These are phyloP conservation scores for Nannobrachium achirus DNA, from an alignment of 2,113 vertebrate genomes.

Conservation along the genomic window DNA sequence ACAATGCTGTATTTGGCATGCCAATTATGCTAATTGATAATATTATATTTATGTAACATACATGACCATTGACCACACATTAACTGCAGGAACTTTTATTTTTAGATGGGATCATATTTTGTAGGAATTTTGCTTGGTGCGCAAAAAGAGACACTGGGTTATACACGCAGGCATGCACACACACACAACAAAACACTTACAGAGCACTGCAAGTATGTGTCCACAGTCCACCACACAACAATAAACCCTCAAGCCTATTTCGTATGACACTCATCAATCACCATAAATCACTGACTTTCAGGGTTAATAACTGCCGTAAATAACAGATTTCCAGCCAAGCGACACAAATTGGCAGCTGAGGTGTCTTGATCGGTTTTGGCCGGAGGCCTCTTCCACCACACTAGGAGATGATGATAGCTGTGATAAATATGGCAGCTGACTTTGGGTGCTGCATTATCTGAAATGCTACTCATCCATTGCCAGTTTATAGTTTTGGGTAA, in stretches of 20 bases:
- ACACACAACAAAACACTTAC: conserved; percentile 3
- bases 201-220: neutral
- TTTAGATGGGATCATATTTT: too few relatives aligned
- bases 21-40: neutral
- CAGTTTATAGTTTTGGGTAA: conserved; percentile 36
- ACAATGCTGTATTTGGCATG: neutral
- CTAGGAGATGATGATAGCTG: conserved; percentile 10
- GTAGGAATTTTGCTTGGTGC: too few relatives aligned
- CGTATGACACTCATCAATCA: neutral
- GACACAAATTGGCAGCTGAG: neutral
- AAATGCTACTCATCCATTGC: conserved; percentile 9
- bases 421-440: neutral
- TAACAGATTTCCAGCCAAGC: too few relatives aligned
- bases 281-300: too few relatives aligned
- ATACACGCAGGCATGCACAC: neutral
- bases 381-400: neutral
- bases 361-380: conserved; percentile 31
- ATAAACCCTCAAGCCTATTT: neutral
- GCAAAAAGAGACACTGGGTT: too few relatives aligned
- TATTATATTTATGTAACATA: too few relatives aligned
- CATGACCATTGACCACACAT: neutral
- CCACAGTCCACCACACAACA: conserved; percentile 2
- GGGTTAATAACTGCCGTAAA: too few relatives aligned
- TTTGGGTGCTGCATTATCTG: conserved; percentile 12
- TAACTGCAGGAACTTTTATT: neutral